A percentile compares a stretch with the other conserved stretches of the same genome.
phyloP scores from a whole-genome alignment of 2,797 vertebrate species.

The Macropus fuliginosus region DNA sequence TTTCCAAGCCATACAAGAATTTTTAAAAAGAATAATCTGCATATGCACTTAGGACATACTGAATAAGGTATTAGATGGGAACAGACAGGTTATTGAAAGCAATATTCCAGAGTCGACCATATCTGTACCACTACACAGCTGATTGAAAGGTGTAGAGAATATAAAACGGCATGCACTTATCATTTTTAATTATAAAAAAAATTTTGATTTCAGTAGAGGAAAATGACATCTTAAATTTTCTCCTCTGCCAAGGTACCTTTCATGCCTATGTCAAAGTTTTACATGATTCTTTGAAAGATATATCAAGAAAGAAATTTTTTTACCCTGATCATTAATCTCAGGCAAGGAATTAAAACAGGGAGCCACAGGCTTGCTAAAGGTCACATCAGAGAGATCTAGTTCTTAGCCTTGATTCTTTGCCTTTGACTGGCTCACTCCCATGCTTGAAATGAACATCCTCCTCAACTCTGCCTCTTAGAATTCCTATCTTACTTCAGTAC shows the following conservation, averaged over 20 bases:
- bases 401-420: background rate
- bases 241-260: background rate
- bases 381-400: background rate
- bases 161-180: background rate
- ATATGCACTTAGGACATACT: background rate
- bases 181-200: background rate
- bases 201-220: background rate
- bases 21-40: background rate
- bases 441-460: background rate
- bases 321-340: background rate
- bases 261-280: background rate
- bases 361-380: background rate
- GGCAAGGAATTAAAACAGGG: background rate
- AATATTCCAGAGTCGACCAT: background rate
- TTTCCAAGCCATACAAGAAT: background rate
- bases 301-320: background rate
- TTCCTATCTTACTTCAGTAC: background rate
- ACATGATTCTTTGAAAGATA: background rate
- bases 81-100: background rate
- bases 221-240: background rate
- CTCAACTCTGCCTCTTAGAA: background rate
- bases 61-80: background rate
- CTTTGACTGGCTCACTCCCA: background rate
- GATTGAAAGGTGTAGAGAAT: background rate
- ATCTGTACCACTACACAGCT: background rate